Conservation (phyloP, 2,888 invertebrate species). For the Drosophila ustulata region DNA sequence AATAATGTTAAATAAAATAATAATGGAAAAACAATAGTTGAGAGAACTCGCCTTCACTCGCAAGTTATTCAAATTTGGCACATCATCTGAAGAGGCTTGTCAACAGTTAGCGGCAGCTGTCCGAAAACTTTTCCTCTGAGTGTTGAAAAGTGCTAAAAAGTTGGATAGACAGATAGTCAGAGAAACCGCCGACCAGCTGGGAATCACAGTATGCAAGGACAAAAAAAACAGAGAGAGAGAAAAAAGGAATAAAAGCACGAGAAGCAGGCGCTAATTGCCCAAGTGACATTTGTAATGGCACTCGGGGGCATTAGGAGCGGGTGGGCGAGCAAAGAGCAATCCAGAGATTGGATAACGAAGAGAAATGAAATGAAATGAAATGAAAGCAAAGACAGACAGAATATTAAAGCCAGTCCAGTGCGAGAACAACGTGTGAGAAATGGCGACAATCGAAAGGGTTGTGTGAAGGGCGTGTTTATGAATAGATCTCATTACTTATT, state of each 20-base stretch:
- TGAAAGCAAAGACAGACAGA: not conserved
- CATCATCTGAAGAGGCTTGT: conserved; percentile 34
- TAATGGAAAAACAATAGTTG: conserved; percentile 17
- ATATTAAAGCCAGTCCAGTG: conserved; percentile 1
- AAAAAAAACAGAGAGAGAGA: conserved; percentile 15
- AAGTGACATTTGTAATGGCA: conserved; percentile 55
- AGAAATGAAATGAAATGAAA: not conserved
- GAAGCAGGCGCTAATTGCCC: conserved; percentile 49
- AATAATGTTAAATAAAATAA: conserved; percentile 11
- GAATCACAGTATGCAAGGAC: conserved; percentile 27
- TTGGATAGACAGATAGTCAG: conserved; percentile 30
- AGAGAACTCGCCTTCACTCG: conserved; percentile 11
- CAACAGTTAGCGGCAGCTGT: conserved; percentile 48
- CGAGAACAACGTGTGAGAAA: not conserved
- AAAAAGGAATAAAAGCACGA: conserved; percentile 12
- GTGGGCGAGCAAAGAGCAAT: not conserved
- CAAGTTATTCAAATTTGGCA: conserved; percentile 33
- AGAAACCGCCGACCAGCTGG: conserved; percentile 31
- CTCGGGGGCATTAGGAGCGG: conserved; percentile 29
- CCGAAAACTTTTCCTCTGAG: conserved; percentile 31
- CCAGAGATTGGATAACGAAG: not conserved
- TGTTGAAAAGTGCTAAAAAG: conserved; percentile 33
- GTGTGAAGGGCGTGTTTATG: conserved; percentile 23
- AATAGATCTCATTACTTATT: conserved; percentile 48
- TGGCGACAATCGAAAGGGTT: not conserved